Percentiles rank a stretch among this genome's conserved stretches.
Evolutionary conservation across 2,113 vertebrate species (phyloP).

Genomic region (Triplophysa rosa): DNA sequence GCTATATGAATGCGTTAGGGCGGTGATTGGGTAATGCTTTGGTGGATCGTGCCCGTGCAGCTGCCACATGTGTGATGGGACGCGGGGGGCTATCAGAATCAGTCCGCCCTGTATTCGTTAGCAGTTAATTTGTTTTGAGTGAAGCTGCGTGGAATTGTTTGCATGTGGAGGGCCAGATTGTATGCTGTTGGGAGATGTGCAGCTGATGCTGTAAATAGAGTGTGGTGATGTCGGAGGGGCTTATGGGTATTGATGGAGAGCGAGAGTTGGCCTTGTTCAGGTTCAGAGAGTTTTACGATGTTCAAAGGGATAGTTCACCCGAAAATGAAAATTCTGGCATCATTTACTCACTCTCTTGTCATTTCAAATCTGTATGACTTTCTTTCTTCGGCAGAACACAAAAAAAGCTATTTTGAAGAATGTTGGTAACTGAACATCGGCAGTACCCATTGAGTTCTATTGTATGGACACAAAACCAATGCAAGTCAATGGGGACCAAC

Average conservation of each 20-base stretch:
- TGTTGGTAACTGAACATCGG: no score
- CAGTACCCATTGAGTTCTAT: no score
- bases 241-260: not conserved
- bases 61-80: not conserved
- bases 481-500: no score
- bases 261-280: not conserved
- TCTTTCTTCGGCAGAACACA: no score
- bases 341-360: no score
- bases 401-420: no score
- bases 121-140: slow-evolving; percentile 45
- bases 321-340: no score
- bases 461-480: no score
- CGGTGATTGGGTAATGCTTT: slow-evolving; percentile 18
- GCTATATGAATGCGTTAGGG: slow-evolving; percentile 42
- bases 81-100: slow-evolving; percentile 22
- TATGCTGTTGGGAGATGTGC: slow-evolving; percentile 23
- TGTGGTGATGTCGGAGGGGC: not conserved
- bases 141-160: slow-evolving; percentile 36
- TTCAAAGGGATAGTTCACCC: no score
- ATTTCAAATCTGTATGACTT: no score
- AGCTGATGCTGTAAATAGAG: slow-evolving; percentile 13
- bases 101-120: slow-evolving; percentile 1
- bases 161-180: slow-evolving; percentile 21
- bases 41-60: slow-evolving; percentile 7
- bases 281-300: not conserved